A percentile compares a stretch with the other conserved stretches of the same genome.
phyloP scores from a whole-genome alignment of 2,113 vertebrate species.

The Polyodon spathula region DNA sequence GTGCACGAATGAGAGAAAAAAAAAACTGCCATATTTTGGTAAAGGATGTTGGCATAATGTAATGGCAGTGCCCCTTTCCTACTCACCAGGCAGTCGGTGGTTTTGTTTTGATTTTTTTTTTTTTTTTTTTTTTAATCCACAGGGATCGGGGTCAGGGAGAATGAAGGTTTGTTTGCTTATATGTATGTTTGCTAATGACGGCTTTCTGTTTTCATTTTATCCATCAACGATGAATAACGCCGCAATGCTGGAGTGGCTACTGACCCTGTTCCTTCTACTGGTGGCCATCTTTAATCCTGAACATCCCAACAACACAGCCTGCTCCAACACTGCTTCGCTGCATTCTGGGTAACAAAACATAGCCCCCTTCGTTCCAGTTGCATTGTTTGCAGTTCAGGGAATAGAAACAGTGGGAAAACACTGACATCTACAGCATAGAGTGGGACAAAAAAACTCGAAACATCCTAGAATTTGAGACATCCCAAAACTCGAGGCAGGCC shows the following conservation, averaged over 20 bases:
- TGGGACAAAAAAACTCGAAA: too few species aligned
- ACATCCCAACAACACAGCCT: constrained; percentile 30
- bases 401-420: not conserved
- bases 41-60: constrained; percentile 16
- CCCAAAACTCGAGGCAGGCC: too few species aligned
- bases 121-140: constrained; percentile 13
- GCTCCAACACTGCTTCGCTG: constrained; percentile 16
- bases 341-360: constrained; percentile 21
- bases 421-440: constrained; percentile 45
- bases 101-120: too few species aligned
- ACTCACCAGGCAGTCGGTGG: too few species aligned
- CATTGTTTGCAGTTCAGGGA: constrained; percentile 1
- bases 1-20: too few species aligned
- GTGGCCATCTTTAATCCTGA: constrained; percentile 47
- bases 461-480: too few species aligned
- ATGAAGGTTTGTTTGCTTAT: too few species aligned
- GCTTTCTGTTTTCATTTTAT: constrained; percentile 29
- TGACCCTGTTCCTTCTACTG: constrained; percentile 30
- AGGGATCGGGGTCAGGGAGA: constrained; percentile 9
- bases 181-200: constrained; percentile 21
- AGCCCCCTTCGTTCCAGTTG: constrained; percentile 2
- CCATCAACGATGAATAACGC: constrained; percentile 38
- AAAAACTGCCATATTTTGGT: too few species aligned
- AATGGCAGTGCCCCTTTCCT: constrained; percentile 9
- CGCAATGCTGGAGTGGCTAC: constrained; percentile 30